phyloP scores from a whole-genome alignment of 1,140 invertebrate species.

The Drosophila lacertosa region DNA sequence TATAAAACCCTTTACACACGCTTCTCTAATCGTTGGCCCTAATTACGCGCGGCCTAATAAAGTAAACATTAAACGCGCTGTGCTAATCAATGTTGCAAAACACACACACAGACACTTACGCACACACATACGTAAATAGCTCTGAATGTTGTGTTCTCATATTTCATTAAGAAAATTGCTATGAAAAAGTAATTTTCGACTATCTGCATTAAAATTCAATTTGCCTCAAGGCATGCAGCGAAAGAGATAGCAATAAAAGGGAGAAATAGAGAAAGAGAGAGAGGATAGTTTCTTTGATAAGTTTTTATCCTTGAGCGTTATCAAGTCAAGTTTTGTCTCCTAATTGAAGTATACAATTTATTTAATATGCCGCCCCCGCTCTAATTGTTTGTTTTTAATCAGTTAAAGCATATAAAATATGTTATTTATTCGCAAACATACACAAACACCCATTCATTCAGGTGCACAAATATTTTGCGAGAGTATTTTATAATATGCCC shows the following conservation, averaged over 20 bases:
- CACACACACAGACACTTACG: constrained; percentile 17
- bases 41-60: constrained; percentile 79
- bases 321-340: constrained; percentile 30
- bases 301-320: constrained; percentile 44
- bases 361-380: constrained; percentile 27
- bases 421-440: constrained; percentile 48
- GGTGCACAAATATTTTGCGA: constrained; percentile 53
- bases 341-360: constrained; percentile 77
- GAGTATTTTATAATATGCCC: constrained; percentile 19
- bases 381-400: constrained; percentile 80
- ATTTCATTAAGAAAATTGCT: constrained; percentile 46
- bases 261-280: not conserved
- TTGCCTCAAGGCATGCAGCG: not conserved
- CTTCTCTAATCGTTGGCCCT: constrained; percentile 49
- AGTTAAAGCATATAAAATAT: constrained; percentile 73
- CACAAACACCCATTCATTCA: not conserved
- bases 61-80: constrained; percentile 77
- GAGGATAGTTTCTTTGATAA: constrained; percentile 50
- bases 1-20: constrained; percentile 16
- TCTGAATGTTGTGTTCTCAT: constrained; percentile 23
- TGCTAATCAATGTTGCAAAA: constrained; percentile 76
- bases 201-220: constrained; percentile 24
- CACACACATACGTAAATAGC: constrained; percentile 16
- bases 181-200: constrained; percentile 60
- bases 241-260: too few species aligned